A percentile compares a stretch with the other conserved stretches of the same genome.
phyloP scores from a whole-genome alignment of 2,888 invertebrate species.

The Eurytoma adleriae region DNA sequence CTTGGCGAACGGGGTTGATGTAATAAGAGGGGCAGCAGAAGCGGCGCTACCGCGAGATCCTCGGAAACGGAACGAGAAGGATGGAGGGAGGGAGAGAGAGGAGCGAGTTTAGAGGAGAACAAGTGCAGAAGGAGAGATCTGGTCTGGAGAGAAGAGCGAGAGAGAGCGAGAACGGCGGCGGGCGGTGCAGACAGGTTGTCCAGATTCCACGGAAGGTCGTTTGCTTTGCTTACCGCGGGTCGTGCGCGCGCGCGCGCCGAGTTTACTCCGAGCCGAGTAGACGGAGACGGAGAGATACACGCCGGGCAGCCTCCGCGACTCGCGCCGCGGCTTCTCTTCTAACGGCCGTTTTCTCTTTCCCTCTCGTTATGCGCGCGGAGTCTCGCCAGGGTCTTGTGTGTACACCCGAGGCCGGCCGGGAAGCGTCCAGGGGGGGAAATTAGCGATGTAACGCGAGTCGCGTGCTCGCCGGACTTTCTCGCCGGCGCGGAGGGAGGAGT shows the following conservation, averaged over 20 bases:
- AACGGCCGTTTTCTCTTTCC: conserved; percentile 21
- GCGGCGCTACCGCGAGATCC: conserved; percentile 47
- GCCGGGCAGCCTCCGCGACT: conserved; percentile 40
- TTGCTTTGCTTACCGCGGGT: conserved; percentile 75
- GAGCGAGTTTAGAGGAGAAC: conserved; percentile 59
- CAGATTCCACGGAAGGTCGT: conserved; percentile 77
- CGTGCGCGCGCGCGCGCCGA: conserved; percentile 60
- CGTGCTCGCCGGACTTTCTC: no score
- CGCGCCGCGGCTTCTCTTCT: conserved; percentile 3
- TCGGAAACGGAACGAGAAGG: conserved; percentile 46
- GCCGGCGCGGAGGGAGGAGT: no score
- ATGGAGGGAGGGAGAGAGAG: conserved; percentile 55
- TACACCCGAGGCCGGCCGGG: no score
- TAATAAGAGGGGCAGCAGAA: conserved; percentile 55
- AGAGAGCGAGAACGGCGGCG: conserved; percentile 62
- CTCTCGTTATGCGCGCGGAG: conserved; percentile 2
- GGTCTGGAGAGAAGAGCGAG: conserved; percentile 59
- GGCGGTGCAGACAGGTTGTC: conserved; percentile 75
- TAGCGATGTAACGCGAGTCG: no score
- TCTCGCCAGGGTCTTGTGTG: no score
- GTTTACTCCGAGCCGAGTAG: conserved; percentile 56
- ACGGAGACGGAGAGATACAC: conserved; percentile 34
- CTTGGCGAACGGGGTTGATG: conserved; percentile 56
- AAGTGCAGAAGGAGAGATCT: conserved; percentile 65
- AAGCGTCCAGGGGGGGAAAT: no score